These are phyloP conservation scores for Pseudomyrmex gracilis DNA, from an alignment of 1,140 invertebrate species.

Conservation along the genomic window DNA sequence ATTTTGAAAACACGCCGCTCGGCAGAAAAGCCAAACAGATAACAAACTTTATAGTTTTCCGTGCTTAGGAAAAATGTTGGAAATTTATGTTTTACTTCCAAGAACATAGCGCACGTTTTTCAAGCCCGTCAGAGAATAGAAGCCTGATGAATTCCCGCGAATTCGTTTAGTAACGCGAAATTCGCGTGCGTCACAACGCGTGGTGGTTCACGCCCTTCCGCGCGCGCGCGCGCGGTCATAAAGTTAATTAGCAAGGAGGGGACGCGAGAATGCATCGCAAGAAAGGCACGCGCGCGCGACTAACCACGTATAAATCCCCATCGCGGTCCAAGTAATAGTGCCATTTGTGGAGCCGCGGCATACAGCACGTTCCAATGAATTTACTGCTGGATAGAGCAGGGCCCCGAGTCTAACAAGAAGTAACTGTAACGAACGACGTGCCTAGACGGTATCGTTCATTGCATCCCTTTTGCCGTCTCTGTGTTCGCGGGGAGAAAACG, in stretches of 20 bases:
- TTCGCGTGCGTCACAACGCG: neutral
- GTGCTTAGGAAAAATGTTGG: neutral
- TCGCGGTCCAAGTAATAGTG: conserved; percentile 6
- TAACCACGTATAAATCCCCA: conserved; percentile 30
- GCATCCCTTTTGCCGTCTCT: conserved; percentile 23
- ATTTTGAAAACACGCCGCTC: no score
- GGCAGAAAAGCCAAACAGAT: neutral
- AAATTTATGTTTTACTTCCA: neutral
- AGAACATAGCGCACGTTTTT: neutral
- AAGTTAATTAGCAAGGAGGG: conserved; percentile 44
- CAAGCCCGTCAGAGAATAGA: neutral
- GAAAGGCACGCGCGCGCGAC: conserved; percentile 8
- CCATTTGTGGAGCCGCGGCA: conserved; percentile 37
- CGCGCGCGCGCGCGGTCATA: conserved; percentile 13
- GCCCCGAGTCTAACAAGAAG: conserved; percentile 40
- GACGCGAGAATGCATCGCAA: neutral
- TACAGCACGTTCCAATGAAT: conserved; percentile 53
- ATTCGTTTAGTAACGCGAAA: conserved; percentile 22
- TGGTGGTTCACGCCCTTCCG: neutral
- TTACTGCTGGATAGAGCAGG: conserved; percentile 44
- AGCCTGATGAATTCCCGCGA: neutral
- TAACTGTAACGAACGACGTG: conserved; percentile 54
- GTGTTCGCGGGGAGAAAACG: neutral
- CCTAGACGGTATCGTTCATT: conserved; percentile 38
- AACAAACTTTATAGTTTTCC: no score